Conservation (phyloP, 2,113 vertebrate genomes). For the Dermatemys mawii region DNA sequence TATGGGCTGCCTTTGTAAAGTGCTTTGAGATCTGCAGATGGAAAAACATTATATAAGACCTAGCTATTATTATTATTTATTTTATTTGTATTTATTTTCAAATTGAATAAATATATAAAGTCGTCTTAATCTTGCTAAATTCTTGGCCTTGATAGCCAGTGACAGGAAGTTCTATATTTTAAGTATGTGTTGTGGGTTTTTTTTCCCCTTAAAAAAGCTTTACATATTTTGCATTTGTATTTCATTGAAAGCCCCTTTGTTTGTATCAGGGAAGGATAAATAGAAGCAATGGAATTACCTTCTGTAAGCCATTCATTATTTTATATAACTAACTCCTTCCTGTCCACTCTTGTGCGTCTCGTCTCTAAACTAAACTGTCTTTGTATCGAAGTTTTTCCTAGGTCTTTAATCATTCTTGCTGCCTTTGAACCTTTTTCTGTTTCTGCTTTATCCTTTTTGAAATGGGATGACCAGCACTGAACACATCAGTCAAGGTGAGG, state of each 20-base stretch:
- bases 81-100: too few species aligned
- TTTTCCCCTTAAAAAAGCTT: not conserved
- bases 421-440: not conserved
- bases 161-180: slow-evolving; percentile 22
- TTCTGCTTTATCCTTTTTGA: not conserved
- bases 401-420: not conserved
- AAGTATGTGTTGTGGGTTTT: not conserved
- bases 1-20: slow-evolving; percentile 43
- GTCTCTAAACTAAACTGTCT: not conserved
- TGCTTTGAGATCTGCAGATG: not conserved
- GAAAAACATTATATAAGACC: slow-evolving; percentile 5
- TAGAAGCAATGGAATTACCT: not conserved
- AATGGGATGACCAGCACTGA: not conserved
- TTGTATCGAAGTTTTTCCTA: not conserved
- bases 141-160: slow-evolving; percentile 17
- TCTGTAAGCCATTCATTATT: not conserved
- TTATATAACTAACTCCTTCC: not conserved
- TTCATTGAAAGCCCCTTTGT: slow-evolving; percentile 11
- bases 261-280: not conserved
- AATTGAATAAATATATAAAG: slow-evolving; percentile 31
- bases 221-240: not conserved
- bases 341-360: not conserved
- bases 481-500: not conserved
- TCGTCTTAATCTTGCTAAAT: slow-evolving; percentile 35
- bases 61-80: not conserved